Evolutionary conservation across 2,797 vertebrate genomes (phyloP).

Genomic region (Hypotaenidia philippensis): DNA sequence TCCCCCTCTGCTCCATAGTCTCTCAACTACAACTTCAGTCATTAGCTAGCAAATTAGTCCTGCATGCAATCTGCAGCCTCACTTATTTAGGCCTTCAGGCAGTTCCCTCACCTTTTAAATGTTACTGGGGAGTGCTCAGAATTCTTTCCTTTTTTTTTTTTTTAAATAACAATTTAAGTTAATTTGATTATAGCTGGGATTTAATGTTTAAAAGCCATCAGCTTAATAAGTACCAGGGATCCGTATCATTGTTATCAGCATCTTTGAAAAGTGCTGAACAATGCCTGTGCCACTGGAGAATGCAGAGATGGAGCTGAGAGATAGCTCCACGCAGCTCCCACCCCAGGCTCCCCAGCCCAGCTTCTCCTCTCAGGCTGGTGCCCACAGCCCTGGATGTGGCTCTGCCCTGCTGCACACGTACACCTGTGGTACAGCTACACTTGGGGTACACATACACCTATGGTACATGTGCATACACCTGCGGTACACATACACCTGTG

Average conservation of each 20-base stretch:
- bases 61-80: constrained; percentile 31
- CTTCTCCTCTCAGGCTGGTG: not conserved
- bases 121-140: not conserved
- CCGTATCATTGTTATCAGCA: constrained; percentile 38
- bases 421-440: no score
- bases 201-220: constrained; percentile 60
- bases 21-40: not conserved
- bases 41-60: not conserved
- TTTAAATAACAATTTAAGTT: not conserved
- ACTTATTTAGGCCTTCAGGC: constrained; percentile 28
- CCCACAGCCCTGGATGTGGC: not conserved
- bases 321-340: accelerated
- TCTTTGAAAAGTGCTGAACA: constrained; percentile 56
- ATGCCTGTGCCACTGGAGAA: not conserved
- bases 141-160: not conserved
- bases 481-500: no score
- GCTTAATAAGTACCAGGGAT: constrained; percentile 44
- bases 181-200: constrained; percentile 65
- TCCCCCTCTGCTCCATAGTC: not conserved
- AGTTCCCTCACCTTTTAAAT: constrained; percentile 49
- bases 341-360: not conserved
- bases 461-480: no score
- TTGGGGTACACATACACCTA: no score
- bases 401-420: not conserved
- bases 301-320: not conserved